Evolutionary conservation across 2,797 vertebrate species (phyloP), one percentile per base, ranked within the genome.

Genomic region (Bradypodion pumilum): DNA sequence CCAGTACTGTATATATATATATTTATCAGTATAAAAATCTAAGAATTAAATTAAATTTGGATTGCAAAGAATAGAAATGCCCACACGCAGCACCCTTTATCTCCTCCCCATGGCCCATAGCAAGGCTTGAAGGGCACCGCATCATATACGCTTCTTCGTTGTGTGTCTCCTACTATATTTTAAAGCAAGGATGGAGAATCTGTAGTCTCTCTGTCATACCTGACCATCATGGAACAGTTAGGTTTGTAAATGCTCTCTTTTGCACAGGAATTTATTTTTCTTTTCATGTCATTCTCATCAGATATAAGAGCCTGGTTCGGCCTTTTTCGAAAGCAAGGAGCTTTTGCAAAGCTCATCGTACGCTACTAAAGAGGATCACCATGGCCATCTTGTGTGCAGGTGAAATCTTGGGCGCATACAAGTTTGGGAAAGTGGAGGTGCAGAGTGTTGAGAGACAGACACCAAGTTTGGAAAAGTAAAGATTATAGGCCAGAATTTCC

Each of bases 361-460:
- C 86, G 86, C 87, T 93, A 74, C 90, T 98, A 42, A 96, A 91
- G 83, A 93, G 92, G 84, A 83, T 97, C 10, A 0, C 89, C 84
- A 88, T 94, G 81, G 96, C 91, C 32, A 66, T 99, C 76, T 94
- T 99, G 16, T 96, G 94, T 90, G 94, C 96, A 94, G 98, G 99
- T 99, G 96, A 95, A 94, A 82, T 44, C 44, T 59, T 16, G 25
- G n/a, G n/a, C 15, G 21, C 16, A 19, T 1, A 25, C n/a, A 59
- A 5, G 10, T 80, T 81, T 25, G 12, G 0, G 0, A 37, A 59
- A 81, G 27, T 2, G 77, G 63, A 86, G 62, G 23, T 44, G 9
- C 44, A 27, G 46, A 49, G 72, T 9, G 44, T 35, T 5, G 3
- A 9, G 21, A 70, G 23, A 70, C 23, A 70, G 21, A 42, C 9